These are phyloP conservation scores for Drosophila neonasuta DNA, from an alignment of 2,888 invertebrate genomes.

Conservation along the genomic window DNA sequence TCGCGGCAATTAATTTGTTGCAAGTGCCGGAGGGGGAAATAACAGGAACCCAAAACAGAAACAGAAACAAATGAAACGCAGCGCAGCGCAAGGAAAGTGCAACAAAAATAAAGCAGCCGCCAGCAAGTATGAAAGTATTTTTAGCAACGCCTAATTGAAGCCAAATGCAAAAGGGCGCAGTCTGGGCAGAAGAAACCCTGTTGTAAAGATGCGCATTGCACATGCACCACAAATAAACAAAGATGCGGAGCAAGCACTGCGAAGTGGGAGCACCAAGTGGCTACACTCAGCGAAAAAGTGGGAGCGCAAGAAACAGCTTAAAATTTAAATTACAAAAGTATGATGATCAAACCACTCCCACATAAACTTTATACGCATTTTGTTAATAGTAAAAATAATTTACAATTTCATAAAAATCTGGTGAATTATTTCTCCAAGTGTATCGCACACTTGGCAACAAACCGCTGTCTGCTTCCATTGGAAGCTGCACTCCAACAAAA, in stretches of 20 bases:
- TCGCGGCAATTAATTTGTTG: constrained; percentile 63
- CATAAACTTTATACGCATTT: too few species aligned
- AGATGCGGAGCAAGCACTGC: constrained; percentile 5
- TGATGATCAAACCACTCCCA: too few species aligned
- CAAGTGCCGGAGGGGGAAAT: constrained; percentile 18
- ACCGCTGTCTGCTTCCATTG: constrained; percentile 44
- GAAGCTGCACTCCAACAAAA: constrained; percentile 29
- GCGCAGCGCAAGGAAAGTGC: constrained; percentile 46
- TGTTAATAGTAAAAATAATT: neutral
- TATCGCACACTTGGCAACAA: constrained; percentile 25
- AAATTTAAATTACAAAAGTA: neutral
- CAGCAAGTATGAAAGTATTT: constrained; percentile 34
- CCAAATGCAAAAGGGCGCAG: constrained; percentile 47
- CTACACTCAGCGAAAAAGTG: constrained; percentile 19
- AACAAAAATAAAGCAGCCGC: constrained; percentile 53
- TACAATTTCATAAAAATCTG: neutral
- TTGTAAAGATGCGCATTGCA: constrained; percentile 21
- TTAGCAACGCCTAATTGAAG: constrained; percentile 52
- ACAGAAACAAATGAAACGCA: constrained; percentile 16
- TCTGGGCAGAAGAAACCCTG: constrained; percentile 8
- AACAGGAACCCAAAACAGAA: constrained; percentile 8
- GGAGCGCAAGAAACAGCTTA: neutral
- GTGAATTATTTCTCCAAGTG: constrained; percentile 29
- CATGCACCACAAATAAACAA: constrained; percentile 45
- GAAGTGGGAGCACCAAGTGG: constrained; percentile 13